A percentile compares a stretch with the other conserved stretches of the same genome.
Conservation (phyloP, 2,888 invertebrate genomes). For the Sturmia bella region DNA sequence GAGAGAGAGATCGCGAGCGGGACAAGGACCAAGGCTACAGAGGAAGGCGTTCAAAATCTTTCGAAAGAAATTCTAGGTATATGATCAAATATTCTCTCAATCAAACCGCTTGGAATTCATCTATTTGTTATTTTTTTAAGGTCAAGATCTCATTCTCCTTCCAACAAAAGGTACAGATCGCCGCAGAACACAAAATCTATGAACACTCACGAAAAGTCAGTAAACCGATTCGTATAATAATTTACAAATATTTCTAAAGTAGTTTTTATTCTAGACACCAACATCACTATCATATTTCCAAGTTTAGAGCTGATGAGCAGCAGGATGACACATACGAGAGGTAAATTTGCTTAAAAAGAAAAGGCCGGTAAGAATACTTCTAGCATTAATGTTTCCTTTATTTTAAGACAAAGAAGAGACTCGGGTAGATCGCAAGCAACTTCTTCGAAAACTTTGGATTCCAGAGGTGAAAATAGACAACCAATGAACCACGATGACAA, state of each 20-base stretch:
- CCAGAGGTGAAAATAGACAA: conserved; percentile 49
- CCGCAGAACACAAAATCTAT: conserved; percentile 73
- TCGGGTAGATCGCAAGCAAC: conserved; percentile 31
- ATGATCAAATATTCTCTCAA: background rate
- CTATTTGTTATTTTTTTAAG: conserved; percentile 59
- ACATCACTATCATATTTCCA: conserved; percentile 59
- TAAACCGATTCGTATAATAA: conserved; percentile 28
- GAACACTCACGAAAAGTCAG: conserved; percentile 71
- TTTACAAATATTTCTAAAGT: background rate
- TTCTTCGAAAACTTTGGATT: conserved; percentile 57
- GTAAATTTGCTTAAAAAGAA: conserved; percentile 24
- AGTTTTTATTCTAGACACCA: conserved; percentile 45
- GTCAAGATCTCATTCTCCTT: conserved; percentile 75
- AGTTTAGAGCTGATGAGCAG: conserved; percentile 55
- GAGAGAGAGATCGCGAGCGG: conserved; percentile 59
- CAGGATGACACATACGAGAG: conserved; percentile 54
- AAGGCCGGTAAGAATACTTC: background rate
- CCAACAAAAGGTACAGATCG: conserved; percentile 74
- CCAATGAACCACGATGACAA: conserved; percentile 47
- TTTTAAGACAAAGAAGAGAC: conserved; percentile 56
- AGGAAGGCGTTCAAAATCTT: conserved; percentile 72
- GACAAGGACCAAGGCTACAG: conserved; percentile 71
- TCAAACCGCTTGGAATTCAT: background rate
- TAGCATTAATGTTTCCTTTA: background rate
- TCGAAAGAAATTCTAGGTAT: conserved; percentile 74